A percentile compares a stretch with the other conserved stretches of the same genome.
These are phyloP conservation scores for Fabriciana adippe DNA, from an alignment of 2,888 invertebrate genomes.

Conservation along the genomic window DNA sequence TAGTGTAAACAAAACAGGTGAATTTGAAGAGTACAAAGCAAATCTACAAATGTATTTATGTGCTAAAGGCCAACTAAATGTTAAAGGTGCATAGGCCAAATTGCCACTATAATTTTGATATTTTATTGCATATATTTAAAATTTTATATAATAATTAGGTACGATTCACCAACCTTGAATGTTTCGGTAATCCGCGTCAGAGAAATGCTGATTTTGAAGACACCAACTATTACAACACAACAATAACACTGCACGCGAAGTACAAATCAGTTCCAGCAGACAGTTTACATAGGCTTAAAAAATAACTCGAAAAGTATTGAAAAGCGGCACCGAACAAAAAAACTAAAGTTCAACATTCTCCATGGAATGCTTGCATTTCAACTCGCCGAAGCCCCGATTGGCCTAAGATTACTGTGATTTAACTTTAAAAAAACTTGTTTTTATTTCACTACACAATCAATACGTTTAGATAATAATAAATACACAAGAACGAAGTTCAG, in stretches of 20 bases:
- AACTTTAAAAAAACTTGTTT: constrained; percentile 32
- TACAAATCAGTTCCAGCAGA: constrained; percentile 38
- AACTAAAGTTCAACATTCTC: constrained; percentile 79
- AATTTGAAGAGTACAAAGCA: no score
- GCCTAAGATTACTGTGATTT: constrained; percentile 41
- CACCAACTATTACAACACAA: constrained; percentile 54
- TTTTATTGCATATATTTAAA: no score
- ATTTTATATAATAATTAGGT: background rate
- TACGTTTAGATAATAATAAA: constrained; percentile 42
- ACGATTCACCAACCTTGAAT: constrained; percentile 64
- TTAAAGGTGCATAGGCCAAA: no score
- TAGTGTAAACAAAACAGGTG: no score
- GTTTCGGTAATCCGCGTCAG: constrained; percentile 72
- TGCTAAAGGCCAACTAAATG: no score
- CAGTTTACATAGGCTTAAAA: constrained; percentile 38
- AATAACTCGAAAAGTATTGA: constrained; percentile 69
- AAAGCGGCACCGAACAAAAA: constrained; percentile 66
- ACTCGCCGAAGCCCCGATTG: constrained; percentile 56
- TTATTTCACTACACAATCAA: constrained; percentile 56
- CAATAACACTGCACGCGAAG: constrained; percentile 44
- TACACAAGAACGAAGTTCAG: constrained; percentile 56
- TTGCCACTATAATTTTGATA: no score
- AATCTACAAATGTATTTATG: no score
- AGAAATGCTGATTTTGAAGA: constrained; percentile 58
- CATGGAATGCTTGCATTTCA: constrained; percentile 78